Percentiles rank a stretch among this genome's conserved stretches.
Evolutionary conservation across 2,113 vertebrate genomes (phyloP).

Genomic region (Haliaeetus leucogaster): DNA sequence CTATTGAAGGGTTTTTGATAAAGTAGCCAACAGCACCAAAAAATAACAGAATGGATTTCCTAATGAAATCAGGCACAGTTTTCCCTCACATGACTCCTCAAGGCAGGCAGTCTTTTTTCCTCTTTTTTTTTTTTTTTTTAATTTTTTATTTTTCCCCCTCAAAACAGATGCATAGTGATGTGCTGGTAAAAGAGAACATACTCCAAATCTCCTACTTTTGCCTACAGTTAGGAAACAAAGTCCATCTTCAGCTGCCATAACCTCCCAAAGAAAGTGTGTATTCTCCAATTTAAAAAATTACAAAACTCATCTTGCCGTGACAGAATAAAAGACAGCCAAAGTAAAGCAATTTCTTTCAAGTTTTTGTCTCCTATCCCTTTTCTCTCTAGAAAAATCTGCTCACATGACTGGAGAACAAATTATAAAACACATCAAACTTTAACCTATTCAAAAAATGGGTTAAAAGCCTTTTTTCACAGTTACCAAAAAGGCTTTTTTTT

Average conservation of each 20-base stretch:
- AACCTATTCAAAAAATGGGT: slow-evolving; percentile 81
- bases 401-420: slow-evolving; percentile 78
- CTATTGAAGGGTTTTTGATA: slow-evolving; percentile 88
- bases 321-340: slow-evolving; percentile 82
- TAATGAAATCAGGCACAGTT: slow-evolving; percentile 96
- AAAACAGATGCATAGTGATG: slow-evolving; percentile 83
- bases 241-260: slow-evolving; percentile 79
- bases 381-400: slow-evolving; percentile 80
- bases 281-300: slow-evolving; percentile 76
- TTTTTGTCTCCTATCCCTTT: slow-evolving; percentile 83
- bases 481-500: slow-evolving; percentile 74
- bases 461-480: slow-evolving; percentile 78
- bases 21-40: slow-evolving; percentile 98
- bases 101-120: slow-evolving; percentile 77
- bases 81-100: slow-evolving; percentile 79
- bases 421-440: slow-evolving; percentile 81
- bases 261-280: slow-evolving; percentile 72
- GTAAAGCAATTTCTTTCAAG: slow-evolving; percentile 92
- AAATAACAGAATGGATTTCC: slow-evolving; percentile 89
- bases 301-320: slow-evolving; percentile 77
- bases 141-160: slow-evolving; percentile 35
- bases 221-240: slow-evolving; percentile 72
- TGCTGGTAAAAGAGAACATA: slow-evolving; percentile 81
- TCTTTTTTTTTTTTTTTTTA: slow-evolving; percentile 13
- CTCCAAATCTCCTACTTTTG: slow-evolving; percentile 69